Conservation (phyloP, 2,888 invertebrate genomes). For the Dyspetes luteomarginatus region DNA sequence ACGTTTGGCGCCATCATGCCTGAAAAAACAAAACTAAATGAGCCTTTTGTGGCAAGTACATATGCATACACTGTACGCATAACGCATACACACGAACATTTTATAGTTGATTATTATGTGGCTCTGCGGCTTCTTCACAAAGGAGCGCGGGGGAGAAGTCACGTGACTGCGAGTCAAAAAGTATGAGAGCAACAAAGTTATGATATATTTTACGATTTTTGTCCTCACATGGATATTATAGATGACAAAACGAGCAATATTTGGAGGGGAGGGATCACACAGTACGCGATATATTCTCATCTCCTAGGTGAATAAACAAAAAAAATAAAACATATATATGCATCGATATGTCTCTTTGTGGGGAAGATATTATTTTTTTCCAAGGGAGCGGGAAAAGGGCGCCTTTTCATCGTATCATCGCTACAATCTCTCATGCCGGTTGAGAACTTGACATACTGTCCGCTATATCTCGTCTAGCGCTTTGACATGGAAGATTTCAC, state of each 20-base stretch:
- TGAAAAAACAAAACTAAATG: conserved; percentile 85
- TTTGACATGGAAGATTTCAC: conserved; percentile 47
- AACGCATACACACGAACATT: neutral
- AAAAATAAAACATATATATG: neutral
- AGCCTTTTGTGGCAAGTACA: conserved; percentile 49
- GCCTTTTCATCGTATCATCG: conserved; percentile 10
- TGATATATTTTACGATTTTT: conserved; percentile 79
- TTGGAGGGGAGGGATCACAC: conserved; percentile 65
- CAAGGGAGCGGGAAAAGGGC: neutral
- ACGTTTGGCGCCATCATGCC: conserved; percentile 86
- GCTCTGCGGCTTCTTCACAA: conserved; percentile 37
- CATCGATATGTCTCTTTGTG: neutral
- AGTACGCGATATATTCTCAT: conserved; percentile 58
- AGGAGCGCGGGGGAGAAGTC: conserved; percentile 34
- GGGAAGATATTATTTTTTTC: neutral
- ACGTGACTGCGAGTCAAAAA: conserved; percentile 71
- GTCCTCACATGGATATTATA: conserved; percentile 61
- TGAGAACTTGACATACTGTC: conserved; percentile 12
- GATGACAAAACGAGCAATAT: conserved; percentile 47
- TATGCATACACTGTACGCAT: conserved; percentile 63
- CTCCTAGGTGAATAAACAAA: too few relatives aligned
- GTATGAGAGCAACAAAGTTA: conserved; percentile 72
- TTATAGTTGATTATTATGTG: conserved; percentile 20
- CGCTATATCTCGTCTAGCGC: conserved; percentile 10
- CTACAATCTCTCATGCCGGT: conserved; percentile 3